Evolutionary conservation across 1,140 invertebrate genomes (phyloP).

Genomic region (Pentalonia nigronervosa): DNA sequence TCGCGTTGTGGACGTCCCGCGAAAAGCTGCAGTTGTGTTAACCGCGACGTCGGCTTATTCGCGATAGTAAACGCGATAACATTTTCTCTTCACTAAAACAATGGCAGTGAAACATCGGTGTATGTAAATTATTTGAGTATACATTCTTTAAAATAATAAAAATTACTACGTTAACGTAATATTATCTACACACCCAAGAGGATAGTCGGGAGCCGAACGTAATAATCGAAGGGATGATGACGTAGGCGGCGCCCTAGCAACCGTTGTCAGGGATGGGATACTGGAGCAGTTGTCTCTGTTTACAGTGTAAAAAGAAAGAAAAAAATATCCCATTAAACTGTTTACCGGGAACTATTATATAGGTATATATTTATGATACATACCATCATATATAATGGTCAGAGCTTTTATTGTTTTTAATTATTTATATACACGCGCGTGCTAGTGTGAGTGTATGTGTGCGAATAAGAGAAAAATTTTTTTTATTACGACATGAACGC

Average conservation of each 20-base stretch:
- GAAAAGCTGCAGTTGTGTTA: neutral
- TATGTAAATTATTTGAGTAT: constrained; percentile 16
- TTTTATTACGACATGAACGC: neutral
- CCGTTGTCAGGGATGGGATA: constrained; percentile 43
- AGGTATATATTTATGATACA: neutral
- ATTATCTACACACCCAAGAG: constrained; percentile 42
- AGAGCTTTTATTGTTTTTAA: constrained; percentile 6
- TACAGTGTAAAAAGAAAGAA: neutral
- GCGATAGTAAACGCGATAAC: neutral
- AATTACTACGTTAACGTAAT: neutral
- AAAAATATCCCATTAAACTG: constrained; percentile 27
- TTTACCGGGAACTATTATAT: neutral
- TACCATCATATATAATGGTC: neutral
- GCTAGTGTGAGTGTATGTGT: neutral
- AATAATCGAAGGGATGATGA: constrained; percentile 56
- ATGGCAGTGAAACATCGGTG: neutral
- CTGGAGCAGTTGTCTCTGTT: constrained; percentile 22
- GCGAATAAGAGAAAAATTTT: neutral
- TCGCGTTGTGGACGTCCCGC: neutral
- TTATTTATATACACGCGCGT: neutral
- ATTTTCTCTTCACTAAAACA: neutral
- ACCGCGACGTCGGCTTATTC: neutral
- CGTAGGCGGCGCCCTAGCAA: constrained; percentile 51
- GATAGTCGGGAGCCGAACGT: constrained; percentile 5
- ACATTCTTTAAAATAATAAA: constrained; percentile 8